A percentile compares a stretch with the other conserved stretches of the same genome.
Evolutionary conservation across 2,113 vertebrate species (phyloP).

Genomic region (Callionymus lyra): DNA sequence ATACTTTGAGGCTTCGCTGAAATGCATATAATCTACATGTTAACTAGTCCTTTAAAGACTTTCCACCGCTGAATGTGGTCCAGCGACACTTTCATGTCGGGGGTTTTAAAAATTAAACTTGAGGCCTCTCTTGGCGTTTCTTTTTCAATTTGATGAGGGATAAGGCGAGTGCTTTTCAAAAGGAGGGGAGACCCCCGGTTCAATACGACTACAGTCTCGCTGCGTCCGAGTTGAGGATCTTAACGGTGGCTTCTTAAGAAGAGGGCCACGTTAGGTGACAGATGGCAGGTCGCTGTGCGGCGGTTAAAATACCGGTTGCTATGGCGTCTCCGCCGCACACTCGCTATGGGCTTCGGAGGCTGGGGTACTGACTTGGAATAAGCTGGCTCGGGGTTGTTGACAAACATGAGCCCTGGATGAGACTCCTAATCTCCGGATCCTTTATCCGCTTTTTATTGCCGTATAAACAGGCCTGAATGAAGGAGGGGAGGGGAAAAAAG

Average conservation of each 20-base stretch:
- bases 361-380: constrained; percentile 49
- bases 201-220: constrained; percentile 55
- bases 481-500: constrained; percentile 28
- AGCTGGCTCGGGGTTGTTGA: constrained; percentile 54
- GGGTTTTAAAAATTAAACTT: constrained; percentile 65
- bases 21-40: constrained; percentile 71
- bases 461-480: constrained; percentile 47
- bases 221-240: constrained; percentile 50
- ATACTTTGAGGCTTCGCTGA: constrained; percentile 58
- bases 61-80: constrained; percentile 52
- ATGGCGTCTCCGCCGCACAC: constrained; percentile 34
- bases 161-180: constrained; percentile 53
- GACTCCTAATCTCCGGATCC: constrained; percentile 46
- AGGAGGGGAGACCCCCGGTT: constrained; percentile 49
- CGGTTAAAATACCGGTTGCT: constrained; percentile 42
- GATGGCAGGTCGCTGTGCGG: constrained; percentile 51
- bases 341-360: constrained; percentile 16
- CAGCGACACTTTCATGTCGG: constrained; percentile 64
- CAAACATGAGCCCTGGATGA: constrained; percentile 50
- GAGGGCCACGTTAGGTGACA: constrained; percentile 43
- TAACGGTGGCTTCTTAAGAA: constrained; percentile 40
- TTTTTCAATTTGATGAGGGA: constrained; percentile 64
- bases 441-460: constrained; percentile 57
- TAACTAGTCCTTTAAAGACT: constrained; percentile 66
- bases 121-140: constrained; percentile 53